These are phyloP conservation scores for Muscicapa adusta DNA, from an alignment of 2,113 vertebrate genomes.

Conservation along the genomic window DNA sequence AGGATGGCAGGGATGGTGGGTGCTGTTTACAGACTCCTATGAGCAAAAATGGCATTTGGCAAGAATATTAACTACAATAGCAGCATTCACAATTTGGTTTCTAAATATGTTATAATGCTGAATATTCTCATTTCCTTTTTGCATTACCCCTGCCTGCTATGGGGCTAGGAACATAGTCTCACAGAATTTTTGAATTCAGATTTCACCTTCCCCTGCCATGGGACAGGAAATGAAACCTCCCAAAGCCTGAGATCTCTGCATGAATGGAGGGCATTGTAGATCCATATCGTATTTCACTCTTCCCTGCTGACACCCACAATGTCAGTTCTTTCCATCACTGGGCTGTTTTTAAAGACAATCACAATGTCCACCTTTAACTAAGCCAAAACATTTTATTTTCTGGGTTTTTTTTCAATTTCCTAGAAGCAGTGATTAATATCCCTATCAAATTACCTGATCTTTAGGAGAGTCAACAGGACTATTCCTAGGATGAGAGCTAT, in stretches of 20 bases:
- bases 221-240: constrained; percentile 64
- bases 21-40: constrained; percentile 33
- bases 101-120: constrained; percentile 1
- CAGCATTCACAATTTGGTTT: constrained; percentile 6
- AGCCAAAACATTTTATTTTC: constrained; percentile 4
- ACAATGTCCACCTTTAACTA: not conserved
- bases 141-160: constrained; percentile 31
- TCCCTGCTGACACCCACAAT: not conserved
- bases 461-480: constrained; percentile 71
- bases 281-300: not conserved
- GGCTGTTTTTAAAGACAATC: constrained; percentile 18
- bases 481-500: constrained; percentile 72
- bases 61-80: constrained; percentile 36
- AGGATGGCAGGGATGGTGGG: not conserved
- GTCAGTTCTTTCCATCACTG: constrained; percentile 20
- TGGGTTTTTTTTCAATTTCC: not conserved
- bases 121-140: constrained; percentile 61
- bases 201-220: constrained; percentile 50
- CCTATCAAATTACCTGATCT: constrained; percentile 76
- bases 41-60: constrained; percentile 7
- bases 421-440: not conserved
- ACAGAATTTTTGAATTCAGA: constrained; percentile 45
- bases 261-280: constrained; percentile 54
- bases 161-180: not conserved
- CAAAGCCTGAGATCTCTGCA: constrained; percentile 19